Evolutionary conservation across 2,113 vertebrate species (phyloP), one percentile per base, ranked within the genome.

Genomic region (Monopterus albus): DNA sequence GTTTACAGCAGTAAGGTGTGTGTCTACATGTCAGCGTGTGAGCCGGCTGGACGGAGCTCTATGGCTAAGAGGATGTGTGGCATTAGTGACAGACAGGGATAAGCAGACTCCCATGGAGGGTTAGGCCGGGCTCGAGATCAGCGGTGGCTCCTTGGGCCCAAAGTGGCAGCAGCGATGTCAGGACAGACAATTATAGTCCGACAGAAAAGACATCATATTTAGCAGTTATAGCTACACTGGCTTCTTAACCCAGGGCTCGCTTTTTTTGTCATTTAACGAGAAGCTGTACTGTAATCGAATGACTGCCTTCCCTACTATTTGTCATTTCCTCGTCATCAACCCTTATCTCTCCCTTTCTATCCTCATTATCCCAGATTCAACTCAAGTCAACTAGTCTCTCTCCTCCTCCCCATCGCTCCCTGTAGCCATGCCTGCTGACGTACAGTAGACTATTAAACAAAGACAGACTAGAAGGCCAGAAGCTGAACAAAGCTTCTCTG

Each of bases 291-390:
- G 35, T 82, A 85, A 76, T 86, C 51, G 31, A 81, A 79, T 87
- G 85, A 64, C 46, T 60, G 60, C 58, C 80, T 81, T 62, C 20
- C 58, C 73, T 47, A 72, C 72, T 78, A 58, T 85, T 86, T 87
- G 75, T 86, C 86, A 79, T 81, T 72, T 82, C 82, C 74, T 58
- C 77, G 81, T 76, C 78, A 75, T 78, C 75, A 20, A 79, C 18
- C 67, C 58, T 88, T 86, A 79, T 88, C 87, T 81, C 46, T 56
- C 43, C 25, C 70, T 77, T 71, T 65, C 71, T 35, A 42, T 53
- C 60, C 71, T 81, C 77, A 85, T 90, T 83, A 85, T 85, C 70
- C 57, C 25, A 23, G 59, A 79, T 78, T 78, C 79, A 63, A 52
- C 52, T 76, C 55, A 85, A 84, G 73, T 64, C 33, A 84, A 81